Evolutionary conservation across 2,113 vertebrate species (phyloP).

Genomic region (Centropristis striata): DNA sequence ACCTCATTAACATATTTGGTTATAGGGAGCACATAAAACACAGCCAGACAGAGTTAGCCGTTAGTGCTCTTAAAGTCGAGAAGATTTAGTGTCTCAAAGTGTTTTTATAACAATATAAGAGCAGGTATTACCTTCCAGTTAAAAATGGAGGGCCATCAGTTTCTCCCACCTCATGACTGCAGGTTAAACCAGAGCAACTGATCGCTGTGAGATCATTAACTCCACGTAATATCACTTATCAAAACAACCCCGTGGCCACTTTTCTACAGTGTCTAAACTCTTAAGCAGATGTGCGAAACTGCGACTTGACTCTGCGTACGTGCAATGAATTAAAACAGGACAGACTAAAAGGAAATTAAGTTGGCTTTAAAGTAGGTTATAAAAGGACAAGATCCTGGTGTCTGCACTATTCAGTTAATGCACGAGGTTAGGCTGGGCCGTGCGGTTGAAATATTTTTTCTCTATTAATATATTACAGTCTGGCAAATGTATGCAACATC

Average conservation of each 20-base stretch:
- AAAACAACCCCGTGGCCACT: constrained; percentile 11
- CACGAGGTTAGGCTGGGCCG: not conserved
- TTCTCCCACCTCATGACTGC: constrained; percentile 22
- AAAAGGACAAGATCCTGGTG: not conserved
- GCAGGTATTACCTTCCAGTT: constrained; percentile 7
- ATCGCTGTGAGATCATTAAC: constrained; percentile 1
- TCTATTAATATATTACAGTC: not conserved
- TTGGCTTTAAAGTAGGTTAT: not conserved
- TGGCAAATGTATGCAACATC: not conserved
- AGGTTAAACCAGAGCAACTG: constrained; percentile 43
- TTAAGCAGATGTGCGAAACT: constrained; percentile 8
- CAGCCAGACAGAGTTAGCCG: not conserved
- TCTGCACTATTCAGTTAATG: not conserved
- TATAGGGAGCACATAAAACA: constrained; percentile 57
- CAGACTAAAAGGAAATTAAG: not conserved
- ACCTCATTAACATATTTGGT: constrained; percentile 69
- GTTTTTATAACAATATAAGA: not conserved
- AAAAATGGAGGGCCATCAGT: constrained; percentile 10
- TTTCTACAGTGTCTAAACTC: constrained; percentile 19
- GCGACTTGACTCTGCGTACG: not conserved
- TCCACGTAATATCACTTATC: constrained; percentile 20
- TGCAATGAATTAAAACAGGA: not conserved
- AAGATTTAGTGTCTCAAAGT: constrained; percentile 40
- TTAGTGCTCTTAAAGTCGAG: constrained; percentile 22
- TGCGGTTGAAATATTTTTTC: not conserved